Conservation (phyloP, 64 coral and sea anemone genomes). For the Porites lutea region DNA sequence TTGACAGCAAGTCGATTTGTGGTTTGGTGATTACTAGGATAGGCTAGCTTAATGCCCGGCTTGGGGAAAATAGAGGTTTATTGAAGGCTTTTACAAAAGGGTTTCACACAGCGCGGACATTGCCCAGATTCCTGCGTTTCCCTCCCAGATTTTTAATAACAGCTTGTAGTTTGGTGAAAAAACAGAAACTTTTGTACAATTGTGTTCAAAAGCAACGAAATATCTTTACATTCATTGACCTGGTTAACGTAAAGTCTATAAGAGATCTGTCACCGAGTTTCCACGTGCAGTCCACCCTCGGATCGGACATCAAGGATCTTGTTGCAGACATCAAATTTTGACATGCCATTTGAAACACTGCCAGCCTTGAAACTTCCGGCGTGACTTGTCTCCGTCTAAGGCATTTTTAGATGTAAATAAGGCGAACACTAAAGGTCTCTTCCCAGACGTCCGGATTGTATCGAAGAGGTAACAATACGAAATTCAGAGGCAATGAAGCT, state of each 20-base stretch:
- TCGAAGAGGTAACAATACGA: neutral
- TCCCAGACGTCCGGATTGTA: slow-evolving; percentile 43
- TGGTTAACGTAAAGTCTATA: slow-evolving; percentile 16
- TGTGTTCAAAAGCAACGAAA: neutral
- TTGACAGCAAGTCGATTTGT: slow-evolving; percentile 25
- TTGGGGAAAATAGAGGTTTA: neutral
- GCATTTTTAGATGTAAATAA: slow-evolving; percentile 25
- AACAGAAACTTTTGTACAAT: neutral
- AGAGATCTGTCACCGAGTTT: slow-evolving; percentile 1
- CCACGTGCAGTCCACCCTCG: neutral
- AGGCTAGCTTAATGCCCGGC: neutral
- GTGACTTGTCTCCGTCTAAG: neutral
- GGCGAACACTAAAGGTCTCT: neutral
- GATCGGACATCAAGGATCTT: neutral
- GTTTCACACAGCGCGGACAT: slow-evolving; percentile 42
- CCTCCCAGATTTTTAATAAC: neutral
- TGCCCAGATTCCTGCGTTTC: slow-evolving; percentile 34
- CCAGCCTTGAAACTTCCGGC: slow-evolving; percentile 47
- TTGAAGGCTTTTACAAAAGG: neutral
- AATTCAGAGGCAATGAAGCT: slow-evolving; percentile 15
- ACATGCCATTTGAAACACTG: neutral
- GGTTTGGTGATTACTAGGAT: neutral
- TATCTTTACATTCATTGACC: neutral
- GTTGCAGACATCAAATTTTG: neutral
- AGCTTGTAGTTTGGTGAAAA: slow-evolving; percentile 15